Percentiles rank a stretch among this genome's conserved stretches.
These are phyloP conservation scores for Phymatocera aterrima DNA, from an alignment of 2,888 invertebrate genomes.

Conservation along the genomic window DNA sequence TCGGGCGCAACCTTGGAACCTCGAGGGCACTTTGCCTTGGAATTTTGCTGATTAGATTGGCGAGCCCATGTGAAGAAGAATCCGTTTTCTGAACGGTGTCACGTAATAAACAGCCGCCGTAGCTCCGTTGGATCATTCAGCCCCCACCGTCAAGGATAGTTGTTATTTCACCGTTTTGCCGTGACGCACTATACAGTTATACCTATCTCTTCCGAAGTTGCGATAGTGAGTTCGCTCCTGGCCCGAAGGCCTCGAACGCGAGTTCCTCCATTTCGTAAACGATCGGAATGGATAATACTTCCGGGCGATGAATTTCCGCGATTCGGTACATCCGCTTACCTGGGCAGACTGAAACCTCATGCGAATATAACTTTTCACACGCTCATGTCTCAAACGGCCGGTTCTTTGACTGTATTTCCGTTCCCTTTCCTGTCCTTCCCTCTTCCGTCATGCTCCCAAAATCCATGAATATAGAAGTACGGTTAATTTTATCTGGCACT, in stretches of 20 bases:
- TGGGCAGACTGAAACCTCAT: not conserved
- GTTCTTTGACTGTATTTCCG: not conserved
- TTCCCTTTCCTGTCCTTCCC: no score
- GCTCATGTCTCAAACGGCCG: not conserved
- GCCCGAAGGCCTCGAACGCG: conserved; percentile 3
- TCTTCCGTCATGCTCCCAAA: no score
- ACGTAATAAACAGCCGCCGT: no score
- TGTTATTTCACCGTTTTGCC: not conserved
- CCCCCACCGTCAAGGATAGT: not conserved
- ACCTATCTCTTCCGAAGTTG: conserved; percentile 2
- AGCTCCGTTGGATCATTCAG: not conserved
- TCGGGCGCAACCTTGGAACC: conserved; percentile 24
- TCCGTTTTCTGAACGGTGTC: not conserved
- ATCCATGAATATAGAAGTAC: no score
- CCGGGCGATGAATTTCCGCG: conserved; percentile 15
- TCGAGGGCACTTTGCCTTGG: not conserved
- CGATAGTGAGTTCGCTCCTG: conserved; percentile 14
- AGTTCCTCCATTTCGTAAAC: conserved; percentile 24
- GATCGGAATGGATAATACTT: conserved; percentile 25
- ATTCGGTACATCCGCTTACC: not conserved
- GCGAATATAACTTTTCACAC: conserved; percentile 10
- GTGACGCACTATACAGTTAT: not conserved
- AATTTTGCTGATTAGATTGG: conserved; percentile 4
- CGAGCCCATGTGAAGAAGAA: not conserved
- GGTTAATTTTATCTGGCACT: no score